Percentiles rank a stretch among this genome's conserved stretches.
Conservation (phyloP, 2,113 vertebrate species). For the Zosterops hypoxanthus region DNA sequence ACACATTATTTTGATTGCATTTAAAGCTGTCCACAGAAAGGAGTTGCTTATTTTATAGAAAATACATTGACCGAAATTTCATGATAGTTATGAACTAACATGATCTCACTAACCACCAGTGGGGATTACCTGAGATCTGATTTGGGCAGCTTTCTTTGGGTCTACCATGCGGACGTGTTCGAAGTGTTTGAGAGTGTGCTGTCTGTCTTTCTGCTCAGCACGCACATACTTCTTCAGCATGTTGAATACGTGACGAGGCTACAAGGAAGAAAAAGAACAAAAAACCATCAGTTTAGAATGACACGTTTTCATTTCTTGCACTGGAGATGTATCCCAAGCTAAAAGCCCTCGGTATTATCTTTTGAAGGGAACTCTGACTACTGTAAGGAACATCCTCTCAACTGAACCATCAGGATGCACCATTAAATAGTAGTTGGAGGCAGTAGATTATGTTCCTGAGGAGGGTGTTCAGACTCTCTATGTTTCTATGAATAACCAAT, state of each 20-base stretch:
- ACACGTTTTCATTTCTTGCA: background rate
- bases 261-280: background rate
- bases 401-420: background rate
- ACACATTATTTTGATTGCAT: background rate
- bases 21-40: background rate
- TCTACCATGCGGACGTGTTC: constrained; percentile 98
- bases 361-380: background rate
- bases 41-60: background rate
- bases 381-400: background rate
- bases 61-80: background rate
- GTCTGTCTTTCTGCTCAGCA: constrained; percentile 95
- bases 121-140: constrained; percentile 89
- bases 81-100: background rate
- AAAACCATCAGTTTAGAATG: background rate
- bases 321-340: background rate
- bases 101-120: accelerated
- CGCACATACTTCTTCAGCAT: constrained; percentile 98
- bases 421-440: background rate
- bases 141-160: constrained; percentile 98
- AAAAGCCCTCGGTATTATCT: background rate
- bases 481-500: background rate
- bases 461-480: background rate
- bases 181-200: constrained; percentile 96
- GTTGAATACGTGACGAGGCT: constrained; percentile 96
- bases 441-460: background rate